Base-by-base conservation (phyloP, 2,797 vertebrate genomes). In the Gastrophryne carolinensis region DNA sequence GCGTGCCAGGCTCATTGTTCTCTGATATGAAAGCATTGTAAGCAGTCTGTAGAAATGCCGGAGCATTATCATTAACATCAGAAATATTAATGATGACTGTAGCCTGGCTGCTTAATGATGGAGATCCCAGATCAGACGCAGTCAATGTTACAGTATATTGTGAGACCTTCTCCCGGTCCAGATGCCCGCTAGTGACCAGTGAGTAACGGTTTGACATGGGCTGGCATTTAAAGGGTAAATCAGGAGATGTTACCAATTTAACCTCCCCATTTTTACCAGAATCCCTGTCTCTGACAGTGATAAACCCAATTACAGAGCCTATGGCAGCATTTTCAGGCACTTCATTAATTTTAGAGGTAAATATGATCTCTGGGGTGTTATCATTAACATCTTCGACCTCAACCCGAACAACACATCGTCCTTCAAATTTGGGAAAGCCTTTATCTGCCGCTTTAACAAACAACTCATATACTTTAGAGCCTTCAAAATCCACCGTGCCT, bases 41-140 rank as follows among this genome's bases (percentile, higher is more conserved):
- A 78, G 92, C 93, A 30, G 86, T 82, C 84, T 96, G 95, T 3
- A 88, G 90, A 84, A 98, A 99, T 61, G 30, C 80, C 3, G 97
- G 97, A 4, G 93, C 83, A 1, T 99, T 99, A 88, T 98, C 97
- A 75, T 99, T 99, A 12, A 98, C 93, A 54, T 99, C 97, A 37
- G 95, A 95, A 50, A 99, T 88, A 78, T 92, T 93, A 62, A 98
- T 92, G 21, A 88, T 86, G 82, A 99, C 87, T 0, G 83, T 93
- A 57, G 90, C 90, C 1, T 85, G 90, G 1, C 93, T 90, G 19
- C 90, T 93, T 57, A 96, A 88, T 1, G 92, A 83, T 11, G 97
- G 96, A 4, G 88, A 91, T 5, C 97, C 97, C 0, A 88, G 89
- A 60, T 99, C 97, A 2, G 83, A 90, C 32, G 94, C 96, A 0